Evolutionary conservation across 2,797 vertebrate species (phyloP), one percentile per base, ranked within the genome.

Genomic region (Hephaestus fuliginosus): DNA sequence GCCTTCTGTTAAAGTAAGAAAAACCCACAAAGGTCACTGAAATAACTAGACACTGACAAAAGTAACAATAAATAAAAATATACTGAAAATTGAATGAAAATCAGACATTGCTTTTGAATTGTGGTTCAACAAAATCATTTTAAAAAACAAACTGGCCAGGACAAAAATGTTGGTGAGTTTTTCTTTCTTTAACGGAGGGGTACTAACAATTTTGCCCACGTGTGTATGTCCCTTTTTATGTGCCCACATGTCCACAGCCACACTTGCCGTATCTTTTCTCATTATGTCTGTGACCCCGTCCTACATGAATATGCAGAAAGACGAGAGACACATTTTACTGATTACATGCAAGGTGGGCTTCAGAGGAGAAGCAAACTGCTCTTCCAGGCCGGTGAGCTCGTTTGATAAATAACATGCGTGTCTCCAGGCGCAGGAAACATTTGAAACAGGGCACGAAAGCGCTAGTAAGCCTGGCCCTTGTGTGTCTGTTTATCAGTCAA

Each of bases 361-460:
- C 62, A 48, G 57, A 69, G 81, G 74, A 80, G 66, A 70, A 62
- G 74, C 72, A 74, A 83, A 79, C 76, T 51, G 72, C 51, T 87
- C 77, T 82, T 84, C 76, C 72, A 76, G 66, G 61, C 71, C 79
- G 73, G 48, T 79, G 81, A 87, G 82, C 63, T 58, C 83, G 82
- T 80, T 88, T 84, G 81, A 83, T 81, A 84, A 77, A 84, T 87
- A 79, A 52, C 84, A 78, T 66, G 69, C 65, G 75, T 67, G 79
- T 82, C 76, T 87, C 78, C 62, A 61, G 80, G 69, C 68, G 18
- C 73, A 51, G 39, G 78, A 39, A 53, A 22, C 70, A 64, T 81
- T 74, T 67, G 68, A 81, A 72, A 72, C 62, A 66, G 73, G 60
- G 62, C 13, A 33, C 33, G 58, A 81, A 76, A 70, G 60, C 53